A percentile compares a stretch with the other conserved stretches of the same genome.
Conservation (phyloP, 2,888 invertebrate genomes). For the Chromoteleia sp. region DNA sequence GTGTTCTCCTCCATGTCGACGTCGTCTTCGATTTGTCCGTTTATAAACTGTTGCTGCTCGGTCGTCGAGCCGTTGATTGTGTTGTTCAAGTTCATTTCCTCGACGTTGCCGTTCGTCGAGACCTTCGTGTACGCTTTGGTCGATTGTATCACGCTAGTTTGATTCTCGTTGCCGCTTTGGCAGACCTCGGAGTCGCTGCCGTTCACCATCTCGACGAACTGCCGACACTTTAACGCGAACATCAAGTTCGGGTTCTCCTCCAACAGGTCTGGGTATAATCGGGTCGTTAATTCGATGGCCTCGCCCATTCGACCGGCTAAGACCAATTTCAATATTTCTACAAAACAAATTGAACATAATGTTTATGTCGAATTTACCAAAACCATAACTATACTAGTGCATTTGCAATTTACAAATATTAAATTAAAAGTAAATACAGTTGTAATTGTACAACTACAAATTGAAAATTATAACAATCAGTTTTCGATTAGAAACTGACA, state of each 20-base stretch:
- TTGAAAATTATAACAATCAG: no score
- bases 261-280: constrained; percentile 96
- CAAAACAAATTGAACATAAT: constrained; percentile 70
- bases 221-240: constrained; percentile 98
- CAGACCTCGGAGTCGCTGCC: constrained; percentile 92
- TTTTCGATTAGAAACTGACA: no score
- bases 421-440: no score
- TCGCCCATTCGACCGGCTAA: constrained; percentile 97
- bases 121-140: constrained; percentile 86
- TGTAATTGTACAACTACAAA: no score
- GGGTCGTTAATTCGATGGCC: constrained; percentile 95
- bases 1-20: constrained; percentile 87
- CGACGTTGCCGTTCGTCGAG: constrained; percentile 82
- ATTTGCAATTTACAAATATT: no score
- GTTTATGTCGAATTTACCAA: no score
- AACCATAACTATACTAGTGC: no score
- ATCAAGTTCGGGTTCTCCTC: constrained; percentile 95
- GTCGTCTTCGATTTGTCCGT: constrained; percentile 84
- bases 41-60: constrained; percentile 83
- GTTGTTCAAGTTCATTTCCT: constrained; percentile 86
- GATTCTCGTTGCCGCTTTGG: constrained; percentile 82
- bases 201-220: constrained; percentile 99
- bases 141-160: constrained; percentile 94
- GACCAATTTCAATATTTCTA: constrained; percentile 97
- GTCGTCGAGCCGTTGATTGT: constrained; percentile 84